Evolutionary conservation across 2,113 vertebrate species (phyloP).

Genomic region (Tinamus guttatus): DNA sequence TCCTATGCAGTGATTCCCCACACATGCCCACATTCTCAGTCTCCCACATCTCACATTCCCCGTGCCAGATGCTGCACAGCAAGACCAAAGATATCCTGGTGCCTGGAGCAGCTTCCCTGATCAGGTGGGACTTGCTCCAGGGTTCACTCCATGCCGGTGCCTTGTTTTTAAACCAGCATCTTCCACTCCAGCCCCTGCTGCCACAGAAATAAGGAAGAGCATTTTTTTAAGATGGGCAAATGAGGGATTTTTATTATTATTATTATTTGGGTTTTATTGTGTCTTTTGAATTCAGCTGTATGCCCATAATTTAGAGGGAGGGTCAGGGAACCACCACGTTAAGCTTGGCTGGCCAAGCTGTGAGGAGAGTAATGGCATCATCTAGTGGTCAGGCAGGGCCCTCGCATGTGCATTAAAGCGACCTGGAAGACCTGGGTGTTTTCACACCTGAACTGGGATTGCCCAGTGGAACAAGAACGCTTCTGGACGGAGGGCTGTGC

Average conservation of each 20-base stretch:
- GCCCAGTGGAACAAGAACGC: neutral
- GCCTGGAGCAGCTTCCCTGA: neutral
- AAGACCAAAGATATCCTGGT: neutral
- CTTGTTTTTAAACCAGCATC: neutral
- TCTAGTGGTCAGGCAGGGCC: conserved; percentile 11
- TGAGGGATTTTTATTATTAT: neutral
- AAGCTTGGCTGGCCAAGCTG: neutral
- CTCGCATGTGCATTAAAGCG: fast-evolving
- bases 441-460: fast-evolving
- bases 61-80: neutral
- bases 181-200: neutral
- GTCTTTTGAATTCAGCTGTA: neutral
- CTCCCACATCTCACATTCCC: neutral
- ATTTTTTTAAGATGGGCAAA: neutral
- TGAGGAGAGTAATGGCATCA: conserved; percentile 1
- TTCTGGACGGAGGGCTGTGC: fast-evolving
- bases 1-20: neutral
- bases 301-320: fast-evolving
- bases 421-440: neutral
- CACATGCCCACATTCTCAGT: neutral
- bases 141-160: neutral
- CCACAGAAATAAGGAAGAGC: neutral
- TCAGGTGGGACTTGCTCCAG: neutral
- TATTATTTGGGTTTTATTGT: neutral
- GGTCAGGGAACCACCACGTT: neutral